Evolutionary conservation across 2,888 invertebrate species (phyloP).

Genomic region (Aphodius granarius): DNA sequence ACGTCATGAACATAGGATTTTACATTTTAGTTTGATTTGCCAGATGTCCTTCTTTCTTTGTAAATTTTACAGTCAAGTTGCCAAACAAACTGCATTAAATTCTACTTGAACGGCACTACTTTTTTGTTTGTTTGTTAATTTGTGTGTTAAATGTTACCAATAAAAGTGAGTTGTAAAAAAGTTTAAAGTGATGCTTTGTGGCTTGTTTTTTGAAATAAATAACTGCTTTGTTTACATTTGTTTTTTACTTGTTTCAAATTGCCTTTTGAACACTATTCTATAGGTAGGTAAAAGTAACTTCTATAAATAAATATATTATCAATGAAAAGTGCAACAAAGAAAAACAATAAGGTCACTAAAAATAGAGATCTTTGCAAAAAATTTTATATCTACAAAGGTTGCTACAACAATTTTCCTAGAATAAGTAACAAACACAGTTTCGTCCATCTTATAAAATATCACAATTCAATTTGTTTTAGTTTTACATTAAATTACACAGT

Average conservation of each 20-base stretch:
- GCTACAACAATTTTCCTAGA: background rate
- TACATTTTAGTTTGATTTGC: too few species aligned
- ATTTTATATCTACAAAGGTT: background rate
- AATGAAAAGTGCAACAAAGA: background rate
- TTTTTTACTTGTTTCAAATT: background rate
- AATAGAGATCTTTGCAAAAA: background rate
- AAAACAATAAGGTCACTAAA: background rate
- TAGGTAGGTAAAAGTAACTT: background rate
- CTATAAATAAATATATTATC: background rate
- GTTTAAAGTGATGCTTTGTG: background rate
- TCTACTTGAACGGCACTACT: background rate
- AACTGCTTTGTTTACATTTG: background rate
- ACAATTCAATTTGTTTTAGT: background rate
- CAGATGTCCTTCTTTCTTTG: background rate
- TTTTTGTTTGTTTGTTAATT: background rate
- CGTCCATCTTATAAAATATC: background rate
- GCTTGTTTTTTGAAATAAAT: background rate
- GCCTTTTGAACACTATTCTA: too few species aligned
- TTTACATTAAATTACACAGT: background rate
- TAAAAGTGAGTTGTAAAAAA: too few species aligned
- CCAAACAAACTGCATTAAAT: background rate
- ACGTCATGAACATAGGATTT: background rate
- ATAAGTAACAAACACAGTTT: background rate
- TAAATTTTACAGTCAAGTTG: background rate
- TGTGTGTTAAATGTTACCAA: background rate